phyloP scores from a whole-genome alignment of 2,888 invertebrate genomes.

The Tridacna crocea region DNA sequence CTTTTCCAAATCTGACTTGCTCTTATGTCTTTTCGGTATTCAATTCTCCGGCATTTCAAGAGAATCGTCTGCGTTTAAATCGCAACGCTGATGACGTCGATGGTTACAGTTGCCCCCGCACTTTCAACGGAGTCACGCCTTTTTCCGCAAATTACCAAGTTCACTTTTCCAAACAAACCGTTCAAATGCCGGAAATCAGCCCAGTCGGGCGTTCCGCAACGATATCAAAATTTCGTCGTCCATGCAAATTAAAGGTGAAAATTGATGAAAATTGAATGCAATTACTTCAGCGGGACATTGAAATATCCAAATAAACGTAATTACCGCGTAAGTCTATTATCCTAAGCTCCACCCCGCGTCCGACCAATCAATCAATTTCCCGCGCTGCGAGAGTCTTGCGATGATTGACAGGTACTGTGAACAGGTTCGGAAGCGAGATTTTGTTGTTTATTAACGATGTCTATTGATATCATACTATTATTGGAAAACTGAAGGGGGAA shows the following conservation, averaged over 20 bases:
- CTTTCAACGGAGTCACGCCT: constrained; percentile 43
- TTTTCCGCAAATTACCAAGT: constrained; percentile 30
- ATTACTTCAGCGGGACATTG: constrained; percentile 53
- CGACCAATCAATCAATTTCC: constrained; percentile 57
- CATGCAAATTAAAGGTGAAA: constrained; percentile 48
- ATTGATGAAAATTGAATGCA: constrained; percentile 53
- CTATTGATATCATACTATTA: constrained; percentile 46
- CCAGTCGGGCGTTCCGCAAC: constrained; percentile 27
- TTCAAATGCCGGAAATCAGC: constrained; percentile 50
- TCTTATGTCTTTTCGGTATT: constrained; percentile 29
- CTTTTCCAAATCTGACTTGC: neutral
- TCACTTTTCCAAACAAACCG: constrained; percentile 42
- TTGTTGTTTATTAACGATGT: constrained; percentile 30
- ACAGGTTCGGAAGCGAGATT: constrained; percentile 33
- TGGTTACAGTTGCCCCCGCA: constrained; percentile 41
- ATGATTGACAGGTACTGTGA: constrained; percentile 51
- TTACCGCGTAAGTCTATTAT: constrained; percentile 46
- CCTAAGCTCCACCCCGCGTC: constrained; percentile 48
- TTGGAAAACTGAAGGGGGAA: constrained; percentile 26
- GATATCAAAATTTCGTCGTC: constrained; percentile 38
- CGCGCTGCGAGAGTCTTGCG: constrained; percentile 30
- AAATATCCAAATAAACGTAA: constrained; percentile 51
- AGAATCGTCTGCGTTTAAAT: constrained; percentile 46
- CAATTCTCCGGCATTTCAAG: constrained; percentile 26
- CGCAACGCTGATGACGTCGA: constrained; percentile 40